These are phyloP conservation scores for Margarornis squamiger DNA, from an alignment of 2,797 vertebrate genomes.

Conservation along the genomic window DNA sequence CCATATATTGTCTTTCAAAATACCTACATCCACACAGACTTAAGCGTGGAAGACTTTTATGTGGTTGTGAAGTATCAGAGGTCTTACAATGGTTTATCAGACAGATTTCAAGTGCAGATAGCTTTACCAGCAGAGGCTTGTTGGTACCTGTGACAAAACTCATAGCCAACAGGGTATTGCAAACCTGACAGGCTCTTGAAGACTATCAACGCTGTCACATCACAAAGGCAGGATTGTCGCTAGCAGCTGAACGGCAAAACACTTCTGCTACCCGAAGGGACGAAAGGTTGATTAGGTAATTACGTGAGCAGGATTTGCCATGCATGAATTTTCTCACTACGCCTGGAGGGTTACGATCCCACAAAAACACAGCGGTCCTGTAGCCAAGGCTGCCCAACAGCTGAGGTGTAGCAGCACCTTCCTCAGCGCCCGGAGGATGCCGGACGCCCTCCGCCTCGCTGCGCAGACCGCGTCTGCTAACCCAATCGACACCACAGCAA, in stretches of 20 bases:
- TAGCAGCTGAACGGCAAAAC: fast-evolving
- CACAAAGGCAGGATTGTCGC: fast-evolving
- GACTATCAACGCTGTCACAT: fast-evolving
- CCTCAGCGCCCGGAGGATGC: fast-evolving
- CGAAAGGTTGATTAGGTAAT: fast-evolving
- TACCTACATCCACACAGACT: fast-evolving
- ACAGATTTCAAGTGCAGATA: fast-evolving
- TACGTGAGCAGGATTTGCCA: neutral
- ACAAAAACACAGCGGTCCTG: fast-evolving
- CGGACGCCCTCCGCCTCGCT: fast-evolving
- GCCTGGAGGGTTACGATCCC: fast-evolving
- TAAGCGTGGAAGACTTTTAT: fast-evolving
- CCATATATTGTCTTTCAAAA: neutral
- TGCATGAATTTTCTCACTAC: fast-evolving
- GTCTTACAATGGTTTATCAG: neutral
- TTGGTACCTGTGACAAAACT: fast-evolving
- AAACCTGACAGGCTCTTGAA: too few species aligned
- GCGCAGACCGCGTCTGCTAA: fast-evolving
- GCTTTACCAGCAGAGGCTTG: neutral
- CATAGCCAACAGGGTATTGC: fast-evolving
- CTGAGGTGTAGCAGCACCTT: fast-evolving
- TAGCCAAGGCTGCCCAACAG: fast-evolving
- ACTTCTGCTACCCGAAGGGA: too few species aligned
- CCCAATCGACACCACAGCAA: fast-evolving
- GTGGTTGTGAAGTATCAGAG: fast-evolving